phyloP scores from a whole-genome alignment of 2,797 vertebrate species.

The Cryptoprocta ferox region DNA sequence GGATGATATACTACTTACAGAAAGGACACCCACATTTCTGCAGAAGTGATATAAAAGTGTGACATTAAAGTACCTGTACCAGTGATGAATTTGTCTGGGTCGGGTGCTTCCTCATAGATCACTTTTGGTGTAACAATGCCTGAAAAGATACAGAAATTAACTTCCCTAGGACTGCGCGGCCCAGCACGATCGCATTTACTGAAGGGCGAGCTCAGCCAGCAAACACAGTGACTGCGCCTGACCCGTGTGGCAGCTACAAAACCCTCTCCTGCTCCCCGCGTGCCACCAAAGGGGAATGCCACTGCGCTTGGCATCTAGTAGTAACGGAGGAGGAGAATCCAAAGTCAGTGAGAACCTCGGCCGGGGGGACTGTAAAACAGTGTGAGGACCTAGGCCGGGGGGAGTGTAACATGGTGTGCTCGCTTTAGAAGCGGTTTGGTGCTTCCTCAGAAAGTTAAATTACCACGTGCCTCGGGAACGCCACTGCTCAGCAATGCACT shows the following conservation, averaged over 20 bases:
- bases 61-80: constrained; percentile 71
- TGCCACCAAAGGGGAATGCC: accelerated
- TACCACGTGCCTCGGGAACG: background rate
- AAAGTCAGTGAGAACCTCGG: too few relatives aligned
- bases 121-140: constrained; percentile 87
- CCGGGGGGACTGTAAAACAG: background rate
- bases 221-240: accelerated
- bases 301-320: accelerated
- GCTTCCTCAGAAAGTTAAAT: too few relatives aligned
- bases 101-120: constrained; percentile 81
- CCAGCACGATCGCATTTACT: accelerated
- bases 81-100: constrained; percentile 85
- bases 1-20: background rate
- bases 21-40: background rate
- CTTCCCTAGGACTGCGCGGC: background rate
- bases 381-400: background rate
- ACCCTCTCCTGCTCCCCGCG: background rate
- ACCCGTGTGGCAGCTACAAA: background rate
- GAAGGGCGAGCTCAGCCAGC: background rate
- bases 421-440: background rate
- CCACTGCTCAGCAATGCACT: too few relatives aligned
- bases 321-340: background rate
- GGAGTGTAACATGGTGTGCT: accelerated
- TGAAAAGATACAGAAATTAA: constrained; percentile 68
- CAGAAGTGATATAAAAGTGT: background rate